Base-by-base conservation (phyloP, 2,113 vertebrate species). In the Notiomystis cincta region DNA sequence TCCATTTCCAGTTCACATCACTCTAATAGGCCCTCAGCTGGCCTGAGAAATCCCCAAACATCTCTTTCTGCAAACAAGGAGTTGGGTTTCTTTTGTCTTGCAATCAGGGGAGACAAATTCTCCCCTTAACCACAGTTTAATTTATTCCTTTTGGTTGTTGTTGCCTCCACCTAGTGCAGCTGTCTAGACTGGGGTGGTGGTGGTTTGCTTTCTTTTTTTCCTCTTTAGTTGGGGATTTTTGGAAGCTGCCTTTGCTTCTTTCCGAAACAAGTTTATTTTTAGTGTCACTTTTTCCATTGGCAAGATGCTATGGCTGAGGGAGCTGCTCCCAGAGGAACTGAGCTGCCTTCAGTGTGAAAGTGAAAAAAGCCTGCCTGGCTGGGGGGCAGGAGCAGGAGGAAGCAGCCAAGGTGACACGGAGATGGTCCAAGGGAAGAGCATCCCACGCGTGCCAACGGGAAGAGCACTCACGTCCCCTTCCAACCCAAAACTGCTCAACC, bases 201-300 rank as follows among this genome's bases (percentile, higher is more conserved):
- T 72, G 84, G 71, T 40, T 53, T 73, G 58, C 38, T 67, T 42
- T 61, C 58, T 50, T 51, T 23, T 37, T 81, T 94, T 82, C 54
- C 85, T 81, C 93, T 91, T 53, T 65, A 92, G 81, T 13, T 91
- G 2, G 30, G 90, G 92, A 82, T 87, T 95, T 95, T 95, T 93
- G 94, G 94, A 94, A 94, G 76, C 89, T 51, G 89, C 72, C 17
- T 91, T 93, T 89, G 60, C 86, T 93, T 91, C 90, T 89, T 97
- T 96, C 95, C 33, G 48, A 96, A 95, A 90, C 38, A 50, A 87
- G 83, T 90, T 82, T 95, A 96, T 96, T 97, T 96, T 96, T 94
- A 94, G 95, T 66, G 94, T 96, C 79, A 93, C 88, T 96, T 96
- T 97, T 96, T 97, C 96, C 97, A 96, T 56, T 97, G 97, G 96